Percentiles rank a stretch among this genome's conserved stretches.
phyloP scores from a whole-genome alignment of 2,888 invertebrate genomes.

The Amiota communis region DNA sequence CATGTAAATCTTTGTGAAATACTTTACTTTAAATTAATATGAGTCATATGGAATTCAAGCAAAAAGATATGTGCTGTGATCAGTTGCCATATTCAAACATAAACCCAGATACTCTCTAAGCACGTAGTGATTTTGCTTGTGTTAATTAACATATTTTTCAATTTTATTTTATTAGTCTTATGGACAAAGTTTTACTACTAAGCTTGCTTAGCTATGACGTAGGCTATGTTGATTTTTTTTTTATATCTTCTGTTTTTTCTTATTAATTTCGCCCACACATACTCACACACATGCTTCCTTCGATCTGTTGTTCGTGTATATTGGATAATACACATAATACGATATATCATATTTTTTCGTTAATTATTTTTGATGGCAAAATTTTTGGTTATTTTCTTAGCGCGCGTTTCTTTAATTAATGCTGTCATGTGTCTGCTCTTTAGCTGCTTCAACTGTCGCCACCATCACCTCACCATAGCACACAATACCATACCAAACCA shows the following conservation, averaged over 20 bases:
- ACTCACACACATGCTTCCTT: too few species aligned
- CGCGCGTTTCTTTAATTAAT: conserved; percentile 25
- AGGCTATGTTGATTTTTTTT: neutral
- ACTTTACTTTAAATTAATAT: neutral
- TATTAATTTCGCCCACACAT: neutral
- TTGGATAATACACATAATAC: too few species aligned
- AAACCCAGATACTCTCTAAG: neutral
- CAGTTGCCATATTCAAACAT: neutral
- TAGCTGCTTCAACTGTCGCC: neutral
- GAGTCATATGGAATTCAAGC: neutral
- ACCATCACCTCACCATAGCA: conserved; percentile 44
- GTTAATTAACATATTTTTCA: conserved; percentile 20
- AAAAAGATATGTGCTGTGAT: neutral
- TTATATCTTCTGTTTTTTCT: neutral
- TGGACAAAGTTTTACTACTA: neutral
- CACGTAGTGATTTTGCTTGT: neutral
- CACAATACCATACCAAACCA: too few species aligned
- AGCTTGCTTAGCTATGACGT: conserved; percentile 4
- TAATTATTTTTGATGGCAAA: neutral
- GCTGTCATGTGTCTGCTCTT: conserved; percentile 12
- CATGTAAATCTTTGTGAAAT: neutral
- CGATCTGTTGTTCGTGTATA: too few species aligned
- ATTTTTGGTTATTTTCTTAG: conserved; percentile 4
- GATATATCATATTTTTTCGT: conserved; percentile 1
- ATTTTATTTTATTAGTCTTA: neutral